These are phyloP conservation scores for Phortica okadai DNA, from an alignment of 2,888 invertebrate genomes.

Conservation along the genomic window DNA sequence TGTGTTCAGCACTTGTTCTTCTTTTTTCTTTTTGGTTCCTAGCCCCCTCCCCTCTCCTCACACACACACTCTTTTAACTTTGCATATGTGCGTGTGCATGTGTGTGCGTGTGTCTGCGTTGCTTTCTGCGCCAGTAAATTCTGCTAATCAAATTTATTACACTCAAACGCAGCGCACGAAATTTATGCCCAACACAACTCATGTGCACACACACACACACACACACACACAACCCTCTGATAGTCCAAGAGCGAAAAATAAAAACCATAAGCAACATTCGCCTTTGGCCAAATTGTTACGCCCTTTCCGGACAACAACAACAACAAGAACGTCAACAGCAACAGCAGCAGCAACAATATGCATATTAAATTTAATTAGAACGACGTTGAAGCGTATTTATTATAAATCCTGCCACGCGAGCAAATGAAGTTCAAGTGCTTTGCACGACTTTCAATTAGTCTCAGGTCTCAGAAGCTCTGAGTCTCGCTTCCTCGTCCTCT, in stretches of 20 bases:
- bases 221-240: slow-evolving; percentile 28
- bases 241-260: no score
- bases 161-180: slow-evolving; percentile 32
- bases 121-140: slow-evolving; percentile 59
- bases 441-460: no score
- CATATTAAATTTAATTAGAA: slow-evolving; percentile 70
- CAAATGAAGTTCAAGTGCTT: no score
- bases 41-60: neutral
- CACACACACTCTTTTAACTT: neutral
- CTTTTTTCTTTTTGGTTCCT: no score
- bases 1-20: no score
- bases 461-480: no score
- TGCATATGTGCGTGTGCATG: neutral
- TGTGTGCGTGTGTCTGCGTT: neutral
- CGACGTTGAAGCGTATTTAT: slow-evolving; percentile 64
- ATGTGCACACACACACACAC: slow-evolving; percentile 29
- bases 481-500: no score
- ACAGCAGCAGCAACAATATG: slow-evolving; percentile 63
- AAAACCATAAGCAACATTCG: no score
- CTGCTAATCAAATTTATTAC: slow-evolving; percentile 69
- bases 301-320: neutral
- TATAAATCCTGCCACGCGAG: slow-evolving; percentile 61
- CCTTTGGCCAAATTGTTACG: slow-evolving; percentile 17
- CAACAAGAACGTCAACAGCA: slow-evolving; percentile 34
- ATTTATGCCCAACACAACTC: neutral